Base-by-base conservation (phyloP, 2,113 vertebrate species). In the Calyptomena viridis region DNA sequence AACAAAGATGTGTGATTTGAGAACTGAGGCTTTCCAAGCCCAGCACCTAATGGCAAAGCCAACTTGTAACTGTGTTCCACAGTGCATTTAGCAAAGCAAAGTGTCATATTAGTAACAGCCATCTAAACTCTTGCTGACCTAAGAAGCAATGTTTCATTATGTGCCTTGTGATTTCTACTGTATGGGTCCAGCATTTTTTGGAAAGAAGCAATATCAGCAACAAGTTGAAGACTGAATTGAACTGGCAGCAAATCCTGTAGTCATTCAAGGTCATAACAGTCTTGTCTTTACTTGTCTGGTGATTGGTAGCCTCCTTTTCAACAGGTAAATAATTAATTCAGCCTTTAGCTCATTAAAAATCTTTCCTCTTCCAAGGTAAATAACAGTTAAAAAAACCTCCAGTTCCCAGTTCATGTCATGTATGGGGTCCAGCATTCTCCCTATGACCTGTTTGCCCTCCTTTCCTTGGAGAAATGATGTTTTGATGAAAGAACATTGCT, bases 171-270 rank as follows among this genome's bases (percentile, higher is more conserved):
- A 85, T 96, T 93, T 84, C 83, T 89, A 42, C 78, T 83, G 66
- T 71, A 55, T 71, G 59, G 67, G 83, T 94, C 72, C 73, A 50
- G 3, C 53, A 67, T 55, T 92, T 92, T n/a, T 83, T 90, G 52
- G 94, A 94, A 94, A 95, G 93, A 55, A 89, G 73, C 24, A 87
- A 92, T 76, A 92, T 92, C 83, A 89, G 86, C 83, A 87, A 90
- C 89, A 93, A 96, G 90, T 40, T 77, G 83, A 94, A 92, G 3
- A 3, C 79, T 92, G 88, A 94, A 71, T 53, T 81, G 84, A 95
- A 81, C 72, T 93, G 93, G 89, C 95, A 97, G 89, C 91, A 93
- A 94, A 95, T 92, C 76, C 72, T 92, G 72, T 89, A 94, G 76
- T 92, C 68, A 89, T 92, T 93, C 93, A 94, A 89, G 73, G 76